Evolutionary conservation across 2,797 vertebrate species (phyloP), one percentile per base, ranked within the genome.

Genomic region (Ceyx erithaca): DNA sequence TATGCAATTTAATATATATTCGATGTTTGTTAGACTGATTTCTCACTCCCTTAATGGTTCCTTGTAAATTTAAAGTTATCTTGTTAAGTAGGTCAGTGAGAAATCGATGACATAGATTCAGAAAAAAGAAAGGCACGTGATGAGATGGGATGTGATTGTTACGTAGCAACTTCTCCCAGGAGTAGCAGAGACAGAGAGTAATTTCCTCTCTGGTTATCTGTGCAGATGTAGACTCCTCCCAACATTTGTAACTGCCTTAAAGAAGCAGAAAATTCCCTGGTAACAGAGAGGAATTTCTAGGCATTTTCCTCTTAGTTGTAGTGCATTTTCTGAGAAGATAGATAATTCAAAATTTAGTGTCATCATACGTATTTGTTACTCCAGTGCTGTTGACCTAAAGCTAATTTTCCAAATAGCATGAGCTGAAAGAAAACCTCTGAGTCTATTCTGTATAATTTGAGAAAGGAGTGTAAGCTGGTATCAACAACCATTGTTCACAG

Each of bases 391-490:
- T 91, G 85, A 64, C 59, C 48, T 52, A 58, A 79, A 21, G 55
- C 28, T 89, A 69, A 80, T 91, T 92, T 91, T 72, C 61, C 48
- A 85, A 85, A 76, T 51, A 59, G 68, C 75, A 89, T 23, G 22
- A 72, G 25, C 43, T 55, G 59, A 72, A 67, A 70, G 17, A 85
- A 90, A 87, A 35, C 28, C 14, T 37, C n/a, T 21, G 49, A 80
- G 71, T 57, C 31, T 61, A 19, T 73, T 85, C 21, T 75, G 3
- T 26, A 9, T 63, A 54, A 49, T 14, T 80, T 52, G 14, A 46
- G 54, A 83, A 89, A 78, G 33, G 18, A 84, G 19, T 33, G 4
- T 61, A 57, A 54, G 15, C 14, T 73, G 30, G 5, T 70, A 52
- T 33, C 12, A 45, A 63, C 12, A 77, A 21, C 7, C 4, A 17